Conservation (phyloP, 2,888 invertebrate genomes). For the Acrobasis consociella region DNA sequence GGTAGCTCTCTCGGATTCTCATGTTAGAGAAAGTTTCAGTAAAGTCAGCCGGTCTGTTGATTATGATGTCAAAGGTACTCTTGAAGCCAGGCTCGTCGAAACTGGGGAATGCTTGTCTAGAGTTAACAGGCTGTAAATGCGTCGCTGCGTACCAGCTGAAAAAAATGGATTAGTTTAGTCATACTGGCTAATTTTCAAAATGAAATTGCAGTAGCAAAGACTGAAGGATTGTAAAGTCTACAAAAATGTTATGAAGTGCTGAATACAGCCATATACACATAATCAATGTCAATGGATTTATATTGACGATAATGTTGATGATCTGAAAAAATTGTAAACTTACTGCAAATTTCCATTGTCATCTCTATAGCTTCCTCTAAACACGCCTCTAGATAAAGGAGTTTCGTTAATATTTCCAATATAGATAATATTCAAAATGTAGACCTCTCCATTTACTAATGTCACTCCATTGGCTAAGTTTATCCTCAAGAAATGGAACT, state of each 20-base stretch:
- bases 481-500: conserved; percentile 63
- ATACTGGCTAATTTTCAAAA: neutral
- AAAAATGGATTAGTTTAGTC: neutral
- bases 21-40: conserved; percentile 67
- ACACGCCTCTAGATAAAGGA: conserved; percentile 69
- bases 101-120: conserved; percentile 90
- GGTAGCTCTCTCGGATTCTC: conserved; percentile 40
- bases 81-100: conserved; percentile 90
- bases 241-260: no score
- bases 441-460: conserved; percentile 46
- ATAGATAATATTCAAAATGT: conserved; percentile 54
- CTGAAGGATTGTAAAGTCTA: no score
- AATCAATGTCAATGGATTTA: neutral
- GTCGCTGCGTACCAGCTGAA: conserved; percentile 89
- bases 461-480: conserved; percentile 53
- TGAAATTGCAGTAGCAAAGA: neutral
- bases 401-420: conserved; percentile 74
- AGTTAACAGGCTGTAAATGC: conserved; percentile 90
- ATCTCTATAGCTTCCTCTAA: conserved; percentile 66
- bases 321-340: conserved; percentile 36
- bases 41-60: conserved; percentile 60
- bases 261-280: no score
- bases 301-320: no score
- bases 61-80: conserved; percentile 82
- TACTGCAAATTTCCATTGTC: conserved; percentile 55